Conservation (phyloP, 2,888 invertebrate genomes). For the Calliscelio sp. region DNA sequence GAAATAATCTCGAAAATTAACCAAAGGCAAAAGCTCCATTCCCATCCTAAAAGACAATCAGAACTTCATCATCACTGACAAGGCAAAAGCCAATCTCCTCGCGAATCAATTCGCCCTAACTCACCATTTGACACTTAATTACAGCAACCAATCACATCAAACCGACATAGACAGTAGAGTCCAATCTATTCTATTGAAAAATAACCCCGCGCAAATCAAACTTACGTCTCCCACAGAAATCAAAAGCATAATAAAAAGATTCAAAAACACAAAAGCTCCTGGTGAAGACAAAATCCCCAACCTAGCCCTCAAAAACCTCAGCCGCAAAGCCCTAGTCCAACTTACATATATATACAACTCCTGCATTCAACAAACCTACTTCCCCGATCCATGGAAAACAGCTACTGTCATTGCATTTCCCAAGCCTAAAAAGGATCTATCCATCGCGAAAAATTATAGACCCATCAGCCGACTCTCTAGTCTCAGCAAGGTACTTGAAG, state of each 20-base stretch:
- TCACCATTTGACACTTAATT: no score
- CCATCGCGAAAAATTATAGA: conserved; percentile 1
- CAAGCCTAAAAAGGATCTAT: conserved; percentile 33
- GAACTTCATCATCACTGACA: no score
- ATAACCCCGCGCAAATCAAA: not conserved
- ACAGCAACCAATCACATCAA: no score
- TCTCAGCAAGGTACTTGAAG: conserved; percentile 38
- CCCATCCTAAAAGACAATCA: no score
- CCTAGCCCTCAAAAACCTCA: not conserved
- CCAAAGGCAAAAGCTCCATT: no score
- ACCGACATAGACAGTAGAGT: no score
- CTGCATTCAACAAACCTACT: conserved; percentile 27
- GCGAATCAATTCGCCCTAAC: no score
- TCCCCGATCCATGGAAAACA: conserved; percentile 41
- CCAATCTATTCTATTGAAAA: no score
- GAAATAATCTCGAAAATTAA: no score
- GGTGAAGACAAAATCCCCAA: conserved; percentile 13
- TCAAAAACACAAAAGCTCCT: conserved; percentile 9
- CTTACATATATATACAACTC: conserved; percentile 24
- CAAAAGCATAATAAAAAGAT: conserved; percentile 13
- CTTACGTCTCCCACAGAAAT: not conserved
- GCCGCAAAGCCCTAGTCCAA: conserved; percentile 12
- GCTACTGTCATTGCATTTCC: conserved; percentile 25
- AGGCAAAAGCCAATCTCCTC: no score
- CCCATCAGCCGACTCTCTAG: conserved; percentile 30